Percentiles rank a stretch among this genome's conserved stretches.
Conservation (phyloP, 1,140 invertebrate species). For the Chlorops oryzae region DNA sequence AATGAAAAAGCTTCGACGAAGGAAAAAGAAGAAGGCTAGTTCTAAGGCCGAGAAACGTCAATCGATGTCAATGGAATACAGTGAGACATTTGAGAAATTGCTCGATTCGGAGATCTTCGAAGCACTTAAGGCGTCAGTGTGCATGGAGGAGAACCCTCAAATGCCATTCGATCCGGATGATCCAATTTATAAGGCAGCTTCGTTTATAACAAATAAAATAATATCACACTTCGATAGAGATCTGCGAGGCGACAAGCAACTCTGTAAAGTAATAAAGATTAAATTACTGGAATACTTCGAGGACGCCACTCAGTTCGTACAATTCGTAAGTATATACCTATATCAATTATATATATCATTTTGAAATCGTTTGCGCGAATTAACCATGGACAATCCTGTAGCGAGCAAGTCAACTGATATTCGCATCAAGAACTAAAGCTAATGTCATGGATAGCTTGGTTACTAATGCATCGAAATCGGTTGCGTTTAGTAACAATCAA, state of each 20-base stretch:
- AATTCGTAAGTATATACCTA: slow-evolving; percentile 31
- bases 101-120: slow-evolving; percentile 36
- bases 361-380: too few relatives aligned
- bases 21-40: not conserved
- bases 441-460: too few relatives aligned
- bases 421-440: too few relatives aligned
- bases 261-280: slow-evolving; percentile 14
- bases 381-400: slow-evolving; percentile 18
- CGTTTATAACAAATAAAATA: slow-evolving; percentile 36
- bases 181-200: slow-evolving; percentile 42
- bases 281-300: slow-evolving; percentile 33
- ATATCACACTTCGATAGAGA: slow-evolving; percentile 28
- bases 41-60: not conserved
- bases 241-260: slow-evolving; percentile 30
- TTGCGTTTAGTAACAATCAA: slow-evolving; percentile 32
- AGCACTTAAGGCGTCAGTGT: slow-evolving; percentile 36
- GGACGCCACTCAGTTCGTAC: slow-evolving; percentile 40
- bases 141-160: slow-evolving; percentile 24
- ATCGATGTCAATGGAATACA: slow-evolving; percentile 32
- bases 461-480: too few relatives aligned
- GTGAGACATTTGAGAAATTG: slow-evolving; percentile 29
- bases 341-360: too few relatives aligned
- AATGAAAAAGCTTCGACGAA: not conserved
- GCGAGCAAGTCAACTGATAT: not conserved
- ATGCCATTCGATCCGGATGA: slow-evolving; percentile 30